A percentile compares a stretch with the other conserved stretches of the same genome.
Conservation (phyloP, 2,113 vertebrate species). For the Rhinoptilus africanus region DNA sequence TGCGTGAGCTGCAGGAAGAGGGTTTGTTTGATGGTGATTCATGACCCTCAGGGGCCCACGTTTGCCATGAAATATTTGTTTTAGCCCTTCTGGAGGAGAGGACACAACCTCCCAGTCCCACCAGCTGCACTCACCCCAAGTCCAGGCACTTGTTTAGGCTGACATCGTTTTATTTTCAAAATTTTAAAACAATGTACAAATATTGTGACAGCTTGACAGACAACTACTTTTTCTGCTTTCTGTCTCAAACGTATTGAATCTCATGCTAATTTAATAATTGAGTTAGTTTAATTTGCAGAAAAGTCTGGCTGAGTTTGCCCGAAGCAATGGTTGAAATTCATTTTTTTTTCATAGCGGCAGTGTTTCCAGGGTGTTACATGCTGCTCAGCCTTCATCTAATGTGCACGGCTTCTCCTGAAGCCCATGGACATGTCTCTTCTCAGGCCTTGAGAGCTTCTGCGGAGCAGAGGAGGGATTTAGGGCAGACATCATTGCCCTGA, state of each 20-base stretch:
- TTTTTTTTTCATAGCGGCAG: background rate
- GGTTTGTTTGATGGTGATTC: fast-evolving
- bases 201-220: background rate
- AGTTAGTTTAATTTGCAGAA: background rate
- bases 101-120: background rate
- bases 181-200: background rate
- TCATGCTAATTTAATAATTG: background rate
- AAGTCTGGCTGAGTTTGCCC: background rate
- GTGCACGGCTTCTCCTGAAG: background rate
- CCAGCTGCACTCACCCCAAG: fast-evolving
- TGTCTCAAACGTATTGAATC: background rate
- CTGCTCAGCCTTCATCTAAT: background rate
- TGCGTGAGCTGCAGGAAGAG: background rate
- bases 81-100: background rate
- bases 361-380: background rate
- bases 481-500: background rate
- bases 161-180: background rate
- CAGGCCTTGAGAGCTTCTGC: background rate
- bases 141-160: fast-evolving
- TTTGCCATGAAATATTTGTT: fast-evolving
- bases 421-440: fast-evolving
- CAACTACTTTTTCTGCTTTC: background rate
- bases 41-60: background rate
- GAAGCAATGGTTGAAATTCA: background rate
- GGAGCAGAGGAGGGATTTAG: background rate